These are phyloP conservation scores for Patella vulgata DNA, from an alignment of 1,140 invertebrate genomes.

Conservation along the genomic window DNA sequence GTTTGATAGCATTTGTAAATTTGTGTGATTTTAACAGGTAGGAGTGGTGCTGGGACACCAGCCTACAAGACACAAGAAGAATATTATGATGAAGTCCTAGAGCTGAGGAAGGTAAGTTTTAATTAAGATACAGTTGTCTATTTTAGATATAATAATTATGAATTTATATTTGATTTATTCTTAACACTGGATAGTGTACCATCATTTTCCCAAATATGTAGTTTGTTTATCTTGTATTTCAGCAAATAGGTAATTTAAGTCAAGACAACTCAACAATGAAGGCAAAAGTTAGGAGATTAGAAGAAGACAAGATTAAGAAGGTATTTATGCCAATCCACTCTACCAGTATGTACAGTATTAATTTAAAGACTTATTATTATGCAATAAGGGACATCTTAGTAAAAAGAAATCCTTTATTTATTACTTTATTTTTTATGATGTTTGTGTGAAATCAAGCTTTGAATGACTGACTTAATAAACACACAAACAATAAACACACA, in stretches of 20 bases:
- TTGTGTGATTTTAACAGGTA: too few species aligned
- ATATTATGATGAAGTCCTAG: slow-evolving; percentile 65
- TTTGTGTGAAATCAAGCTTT: too few species aligned
- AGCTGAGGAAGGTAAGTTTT: slow-evolving; percentile 53
- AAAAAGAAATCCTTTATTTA: too few species aligned
- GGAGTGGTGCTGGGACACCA: slow-evolving; percentile 50
- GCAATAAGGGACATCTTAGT: too few species aligned
- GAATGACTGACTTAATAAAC: too few species aligned
- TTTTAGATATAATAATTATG: neutral
- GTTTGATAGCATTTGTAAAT: too few species aligned
- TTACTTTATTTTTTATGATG: too few species aligned
- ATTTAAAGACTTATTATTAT: slow-evolving; percentile 13
- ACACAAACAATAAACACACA: too few species aligned
- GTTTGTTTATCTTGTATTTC: slow-evolving; percentile 18
- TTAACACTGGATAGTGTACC: neutral
- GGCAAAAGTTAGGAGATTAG: slow-evolving; percentile 57
- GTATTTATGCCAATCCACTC: too few species aligned
- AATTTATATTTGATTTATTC: neutral
- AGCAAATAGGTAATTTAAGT: slow-evolving; percentile 55
- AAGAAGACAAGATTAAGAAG: slow-evolving; percentile 64
- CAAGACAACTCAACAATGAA: slow-evolving; percentile 56
- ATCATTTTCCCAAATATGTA: neutral
- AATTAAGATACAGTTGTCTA: slow-evolving; percentile 1
- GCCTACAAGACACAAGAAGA: slow-evolving; percentile 63
- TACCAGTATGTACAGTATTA: neutral